Conservation (phyloP, 2,113 vertebrate genomes). For the Brachypteracias leptosomus region DNA sequence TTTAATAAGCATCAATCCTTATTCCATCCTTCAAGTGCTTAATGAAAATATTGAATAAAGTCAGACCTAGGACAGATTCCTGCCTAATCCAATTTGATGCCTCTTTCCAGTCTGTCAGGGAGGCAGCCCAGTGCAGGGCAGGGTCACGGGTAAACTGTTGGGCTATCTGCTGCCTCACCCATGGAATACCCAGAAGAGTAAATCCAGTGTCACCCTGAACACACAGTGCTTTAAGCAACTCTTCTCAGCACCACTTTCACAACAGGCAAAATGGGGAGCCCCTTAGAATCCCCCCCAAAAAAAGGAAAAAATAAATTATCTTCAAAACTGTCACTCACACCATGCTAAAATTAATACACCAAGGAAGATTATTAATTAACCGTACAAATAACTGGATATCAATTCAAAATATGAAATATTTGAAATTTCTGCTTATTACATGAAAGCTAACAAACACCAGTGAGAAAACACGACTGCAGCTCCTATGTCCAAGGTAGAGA, state of each 20-base stretch:
- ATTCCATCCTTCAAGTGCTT: constrained; percentile 9
- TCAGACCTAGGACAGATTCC: not conserved
- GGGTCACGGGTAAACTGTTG: not conserved
- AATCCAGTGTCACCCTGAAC: not conserved
- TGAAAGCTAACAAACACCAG: not conserved
- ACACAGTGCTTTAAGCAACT: not conserved
- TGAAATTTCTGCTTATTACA: not conserved
- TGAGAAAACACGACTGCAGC: not conserved
- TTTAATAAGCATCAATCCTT: constrained; percentile 17
- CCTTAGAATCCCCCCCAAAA: not conserved
- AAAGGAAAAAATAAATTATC: not conserved
- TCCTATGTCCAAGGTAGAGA: not conserved
- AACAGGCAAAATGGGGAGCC: not conserved
- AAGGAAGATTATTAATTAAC: not conserved
- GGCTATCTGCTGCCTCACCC: not conserved
- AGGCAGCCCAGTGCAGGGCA: not conserved
- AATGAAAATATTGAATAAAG: constrained; percentile 51
- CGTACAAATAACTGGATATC: not conserved
- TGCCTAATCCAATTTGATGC: not conserved
- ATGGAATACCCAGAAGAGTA: not conserved
- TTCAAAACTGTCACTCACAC: not conserved
- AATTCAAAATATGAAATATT: not conserved
- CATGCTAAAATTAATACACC: not conserved
- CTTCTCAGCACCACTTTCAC: not conserved
- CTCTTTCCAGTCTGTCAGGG: not conserved